Evolutionary conservation across 2,113 vertebrate genomes (phyloP), one percentile per base, ranked within the genome.

Genomic region (Alligator sinensis): DNA sequence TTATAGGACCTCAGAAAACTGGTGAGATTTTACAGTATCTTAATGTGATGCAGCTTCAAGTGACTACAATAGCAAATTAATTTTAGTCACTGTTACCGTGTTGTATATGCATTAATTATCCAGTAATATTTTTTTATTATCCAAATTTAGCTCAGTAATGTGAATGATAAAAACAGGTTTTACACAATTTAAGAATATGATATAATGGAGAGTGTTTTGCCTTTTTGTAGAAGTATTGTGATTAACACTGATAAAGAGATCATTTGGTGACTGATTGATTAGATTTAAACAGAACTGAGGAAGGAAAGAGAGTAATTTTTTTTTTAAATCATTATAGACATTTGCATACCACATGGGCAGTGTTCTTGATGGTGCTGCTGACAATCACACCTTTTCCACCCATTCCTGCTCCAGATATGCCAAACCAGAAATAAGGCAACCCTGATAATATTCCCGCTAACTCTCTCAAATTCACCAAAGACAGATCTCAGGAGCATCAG

Each of bases 1-100:
- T 99, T 87, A 98, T 99, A 83, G 99, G 99, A 93, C 99, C 99
- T 66, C 99, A 99, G 96, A 99, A 99, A 98, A 99, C 99, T 94
- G 99, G 99, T 99, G 84, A 98, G 98, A 86, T 63, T 79, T 94
- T 90, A 66, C 57, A 89, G 63, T 86, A n/a, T 93, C 95, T 83
- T 68, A 62, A 6, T 80, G 75, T 38, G 64, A 47, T 83, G 59
- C 62, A 78, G 83, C 24, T 91, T 70, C 5, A 66, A 9, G 16
- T 34, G 25, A 59, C 4, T 80, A 19, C 5, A 68, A 22, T 1
- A 2, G 1, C 54, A 72, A 55, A 24, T 76, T 11, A 24, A 27
- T 62, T 66, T 24, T 77, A 75, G 25, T 17, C 77, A 11, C 59
- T 92, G 63, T 57, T 34, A 25, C 25, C 74, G 54, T 28, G 64